phyloP scores from a whole-genome alignment of 1,140 invertebrate genomes.

The Sitobion miscanthi region DNA sequence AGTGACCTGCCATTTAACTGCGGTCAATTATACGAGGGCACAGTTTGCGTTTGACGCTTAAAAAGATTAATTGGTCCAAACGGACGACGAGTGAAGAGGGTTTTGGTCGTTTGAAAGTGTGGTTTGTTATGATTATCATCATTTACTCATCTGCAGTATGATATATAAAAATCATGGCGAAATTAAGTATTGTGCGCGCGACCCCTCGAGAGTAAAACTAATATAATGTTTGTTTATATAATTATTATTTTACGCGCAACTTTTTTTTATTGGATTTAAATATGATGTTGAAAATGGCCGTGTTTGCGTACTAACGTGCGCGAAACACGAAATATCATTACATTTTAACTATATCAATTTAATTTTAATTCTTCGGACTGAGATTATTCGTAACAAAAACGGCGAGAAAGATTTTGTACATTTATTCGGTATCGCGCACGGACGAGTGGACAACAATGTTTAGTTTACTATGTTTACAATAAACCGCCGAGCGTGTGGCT shows the following conservation, averaged over 20 bases:
- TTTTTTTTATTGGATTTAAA: neutral
- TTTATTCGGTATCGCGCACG: neutral
- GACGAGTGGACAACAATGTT: neutral
- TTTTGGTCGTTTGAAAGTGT: neutral
- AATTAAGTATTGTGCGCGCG: neutral
- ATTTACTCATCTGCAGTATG: neutral
- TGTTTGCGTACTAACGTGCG: neutral
- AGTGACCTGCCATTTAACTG: neutral
- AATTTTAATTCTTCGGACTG: neutral
- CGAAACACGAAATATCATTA: neutral
- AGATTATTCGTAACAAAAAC: neutral
- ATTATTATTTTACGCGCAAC: neutral
- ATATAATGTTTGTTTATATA: neutral
- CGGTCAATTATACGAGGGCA: constrained; percentile 31
- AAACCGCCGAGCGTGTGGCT: neutral
- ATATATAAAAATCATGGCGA: neutral
- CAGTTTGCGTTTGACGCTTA: constrained; percentile 25
- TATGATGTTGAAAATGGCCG: neutral
- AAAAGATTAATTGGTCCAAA: constrained; percentile 39
- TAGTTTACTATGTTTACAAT: neutral
- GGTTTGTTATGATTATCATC: constrained; percentile 10
- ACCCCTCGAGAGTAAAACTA: neutral
- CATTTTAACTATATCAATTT: neutral
- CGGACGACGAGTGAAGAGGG: constrained; percentile 17
- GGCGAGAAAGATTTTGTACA: neutral